Conservation (phyloP, 37 sponge, comb jelly and placozoan species). For the Geodia barretti region DNA sequence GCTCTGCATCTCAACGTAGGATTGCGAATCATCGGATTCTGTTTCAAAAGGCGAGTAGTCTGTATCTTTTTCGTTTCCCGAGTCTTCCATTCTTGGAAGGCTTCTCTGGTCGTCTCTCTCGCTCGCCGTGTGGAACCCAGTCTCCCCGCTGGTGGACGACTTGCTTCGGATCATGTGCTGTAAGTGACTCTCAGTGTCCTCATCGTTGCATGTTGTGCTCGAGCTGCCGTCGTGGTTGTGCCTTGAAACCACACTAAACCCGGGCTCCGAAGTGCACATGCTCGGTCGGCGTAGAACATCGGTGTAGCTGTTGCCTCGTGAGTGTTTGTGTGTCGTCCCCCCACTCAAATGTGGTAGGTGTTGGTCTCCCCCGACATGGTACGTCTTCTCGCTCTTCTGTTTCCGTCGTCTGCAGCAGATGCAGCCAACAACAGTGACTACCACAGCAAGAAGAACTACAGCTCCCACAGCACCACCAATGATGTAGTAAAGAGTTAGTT, state of each 20-base stretch:
- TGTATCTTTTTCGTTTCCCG: constrained; percentile 16
- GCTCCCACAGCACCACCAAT: constrained; percentile 8
- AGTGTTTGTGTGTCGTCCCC: background rate
- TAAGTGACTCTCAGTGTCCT: constrained; percentile 10
- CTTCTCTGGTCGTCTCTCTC: constrained; percentile 32
- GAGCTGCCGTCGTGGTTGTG: constrained; percentile 14
- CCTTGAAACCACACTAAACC: background rate
- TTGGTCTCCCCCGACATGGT: background rate
- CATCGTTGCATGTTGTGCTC: constrained; percentile 34
- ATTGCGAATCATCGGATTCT: constrained; percentile 43
- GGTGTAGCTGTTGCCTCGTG: background rate
- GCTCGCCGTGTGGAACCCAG: constrained; percentile 63
- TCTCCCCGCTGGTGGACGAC: constrained; percentile 61
- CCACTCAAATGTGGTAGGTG: background rate
- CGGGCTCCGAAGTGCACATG: too few species aligned
- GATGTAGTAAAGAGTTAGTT: background rate
- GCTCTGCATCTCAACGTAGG: background rate
- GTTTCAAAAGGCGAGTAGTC: constrained; percentile 39
- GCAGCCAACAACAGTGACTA: background rate
- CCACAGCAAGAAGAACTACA: constrained; percentile 6
- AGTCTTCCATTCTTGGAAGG: constrained; percentile 15
- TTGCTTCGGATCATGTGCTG: constrained; percentile 1
- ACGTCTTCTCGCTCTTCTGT: constrained; percentile 12
- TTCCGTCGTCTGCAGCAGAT: background rate
- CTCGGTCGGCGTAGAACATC: background rate